Conservation (phyloP, 92 coral and sea anemone genomes). For the Plumapathes pennacea region DNA sequence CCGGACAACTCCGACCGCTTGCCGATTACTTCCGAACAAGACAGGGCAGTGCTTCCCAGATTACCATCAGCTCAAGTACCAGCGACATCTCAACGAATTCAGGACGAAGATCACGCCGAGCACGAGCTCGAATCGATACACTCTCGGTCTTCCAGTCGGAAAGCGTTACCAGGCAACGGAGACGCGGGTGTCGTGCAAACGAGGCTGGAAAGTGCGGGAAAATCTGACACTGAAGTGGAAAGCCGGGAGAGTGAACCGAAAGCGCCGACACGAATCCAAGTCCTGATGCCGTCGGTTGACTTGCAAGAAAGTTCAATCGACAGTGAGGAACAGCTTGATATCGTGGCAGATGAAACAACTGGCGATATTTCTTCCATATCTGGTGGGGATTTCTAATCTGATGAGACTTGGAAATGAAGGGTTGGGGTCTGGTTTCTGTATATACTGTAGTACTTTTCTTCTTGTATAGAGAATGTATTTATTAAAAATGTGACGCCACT, state of each 20-base stretch:
- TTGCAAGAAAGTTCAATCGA: slow-evolving; percentile 53
- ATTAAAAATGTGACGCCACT: too few relatives aligned
- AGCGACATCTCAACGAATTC: not conserved
- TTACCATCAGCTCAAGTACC: not conserved
- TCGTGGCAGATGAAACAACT: slow-evolving; percentile 72
- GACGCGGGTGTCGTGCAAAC: not conserved
- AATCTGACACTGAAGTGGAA: not conserved
- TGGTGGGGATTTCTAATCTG: slow-evolving; percentile 78
- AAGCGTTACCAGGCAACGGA: not conserved
- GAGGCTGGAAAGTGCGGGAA: too few relatives aligned
- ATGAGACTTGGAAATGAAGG: not conserved
- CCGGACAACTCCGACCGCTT: too few relatives aligned
- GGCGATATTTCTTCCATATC: slow-evolving; percentile 91
- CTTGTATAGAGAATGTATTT: not conserved
- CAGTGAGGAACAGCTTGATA: slow-evolving; percentile 61
- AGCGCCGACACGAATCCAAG: slow-evolving; percentile 73
- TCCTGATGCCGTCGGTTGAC: slow-evolving; percentile 78
- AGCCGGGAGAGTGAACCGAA: slow-evolving; percentile 17
- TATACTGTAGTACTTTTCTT: not conserved
- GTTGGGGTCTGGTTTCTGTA: too few relatives aligned
- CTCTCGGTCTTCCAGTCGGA: not conserved
- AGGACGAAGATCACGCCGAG: slow-evolving; percentile 3
- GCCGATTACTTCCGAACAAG: not conserved
- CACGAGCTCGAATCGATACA: not conserved
- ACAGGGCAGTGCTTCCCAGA: not conserved